phyloP scores from a whole-genome alignment of 1,140 invertebrate species.

The Sminthurides bifidus region DNA sequence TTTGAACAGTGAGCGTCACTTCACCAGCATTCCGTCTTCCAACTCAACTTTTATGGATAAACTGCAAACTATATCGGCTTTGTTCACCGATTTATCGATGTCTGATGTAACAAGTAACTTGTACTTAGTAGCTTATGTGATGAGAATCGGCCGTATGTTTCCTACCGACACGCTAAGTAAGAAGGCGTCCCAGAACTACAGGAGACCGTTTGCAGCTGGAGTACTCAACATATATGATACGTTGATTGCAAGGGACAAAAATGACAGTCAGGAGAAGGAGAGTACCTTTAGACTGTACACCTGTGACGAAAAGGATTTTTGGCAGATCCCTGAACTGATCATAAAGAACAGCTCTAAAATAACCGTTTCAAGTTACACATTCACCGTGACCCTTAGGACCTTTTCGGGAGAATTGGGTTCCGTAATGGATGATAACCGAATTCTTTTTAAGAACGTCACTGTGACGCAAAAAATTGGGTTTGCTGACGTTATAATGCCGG shows the following conservation, averaged over 20 bases:
- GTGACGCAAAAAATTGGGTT: conserved; percentile 76
- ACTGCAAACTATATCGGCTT: conserved; percentile 44
- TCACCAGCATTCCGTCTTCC: conserved; percentile 53
- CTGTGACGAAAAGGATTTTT: conserved; percentile 81
- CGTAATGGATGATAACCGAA: conserved; percentile 59
- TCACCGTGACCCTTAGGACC: conserved; percentile 58
- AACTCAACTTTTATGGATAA: conserved; percentile 50
- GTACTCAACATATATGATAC: conserved; percentile 47
- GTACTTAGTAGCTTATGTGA: conserved; percentile 75
- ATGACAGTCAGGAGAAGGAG: conserved; percentile 47
- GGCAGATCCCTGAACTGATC: conserved; percentile 74
- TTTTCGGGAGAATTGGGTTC: conserved; percentile 60
- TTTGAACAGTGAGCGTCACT: conserved; percentile 64
- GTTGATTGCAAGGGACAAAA: conserved; percentile 3
- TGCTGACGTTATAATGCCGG: conserved; percentile 90
- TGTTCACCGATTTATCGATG: conserved; percentile 54
- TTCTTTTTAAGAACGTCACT: conserved; percentile 68
- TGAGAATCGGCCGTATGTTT: conserved; percentile 74
- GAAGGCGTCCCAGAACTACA: conserved; percentile 50
- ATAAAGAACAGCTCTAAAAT: conserved; percentile 39
- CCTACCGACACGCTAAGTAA: conserved; percentile 56
- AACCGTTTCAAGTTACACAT: conserved; percentile 40
- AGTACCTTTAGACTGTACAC: conserved; percentile 63
- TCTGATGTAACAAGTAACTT: conserved; percentile 68
- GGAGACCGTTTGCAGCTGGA: conserved; percentile 70